Base-by-base conservation (phyloP, 2,888 invertebrate species). In the Drosophila algonquin region DNA sequence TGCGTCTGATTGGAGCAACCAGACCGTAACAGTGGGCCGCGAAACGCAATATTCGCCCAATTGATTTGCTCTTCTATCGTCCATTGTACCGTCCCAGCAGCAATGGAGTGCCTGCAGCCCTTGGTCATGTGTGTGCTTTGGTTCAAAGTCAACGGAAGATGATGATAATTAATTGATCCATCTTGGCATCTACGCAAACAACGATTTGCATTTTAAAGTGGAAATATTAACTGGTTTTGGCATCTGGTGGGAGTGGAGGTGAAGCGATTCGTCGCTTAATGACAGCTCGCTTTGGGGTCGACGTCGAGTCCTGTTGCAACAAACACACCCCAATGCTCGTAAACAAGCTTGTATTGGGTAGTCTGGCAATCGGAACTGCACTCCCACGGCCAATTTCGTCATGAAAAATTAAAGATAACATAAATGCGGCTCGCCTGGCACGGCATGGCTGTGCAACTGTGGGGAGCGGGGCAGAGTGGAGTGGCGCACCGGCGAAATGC, bases 391-490 rank as follows among this genome's bases (percentile, higher is more conserved):
- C 89, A 84, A 89, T 89, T 87, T 77, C 61, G 88, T 70, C 82
- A 86, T 82, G 88, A 81, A 88, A 67, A 84, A 84, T 84, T 84
- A 84, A 84, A 89, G 83, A 84, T 84, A 89, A 89, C 83, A 84
- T 82, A 84, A 84, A 89, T 89, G 89, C 72, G 83, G 73, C 88
- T 53, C 56, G 69, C 54, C 75, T 72, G 69, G 79, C 68, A 78
- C 68, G 73, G 18, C 18, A 24, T 24, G 4, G 24, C 24, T 24
- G 4, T 24, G 27, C 16, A 52, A n/a, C 32, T 12, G 18, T 18
- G 24, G 44, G 35, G 46, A 40, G 35, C 40, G 48, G 16, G 21
- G 21, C 21, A 54, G 55, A 65, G 56, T 61, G 51, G 52, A 46
- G 45, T 46, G 51, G 59, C 48, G 69, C 32, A 63, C 69, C 64